These are phyloP conservation scores for Phyllostomus hastatus DNA, from an alignment of 2,113 vertebrate species.

Conservation along the genomic window DNA sequence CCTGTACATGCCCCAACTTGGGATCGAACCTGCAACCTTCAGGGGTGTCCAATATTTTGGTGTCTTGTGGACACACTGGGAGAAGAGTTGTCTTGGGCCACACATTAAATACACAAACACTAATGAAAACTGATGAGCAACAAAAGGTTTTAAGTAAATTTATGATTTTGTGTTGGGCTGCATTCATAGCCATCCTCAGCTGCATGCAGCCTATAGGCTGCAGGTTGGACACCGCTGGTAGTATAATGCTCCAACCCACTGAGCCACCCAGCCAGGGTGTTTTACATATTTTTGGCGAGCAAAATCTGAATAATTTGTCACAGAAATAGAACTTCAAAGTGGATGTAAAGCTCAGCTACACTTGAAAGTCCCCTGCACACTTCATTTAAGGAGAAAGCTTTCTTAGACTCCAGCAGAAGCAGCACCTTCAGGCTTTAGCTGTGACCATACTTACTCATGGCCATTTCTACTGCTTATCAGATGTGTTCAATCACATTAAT, in stretches of 20 bases:
- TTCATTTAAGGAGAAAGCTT: background rate
- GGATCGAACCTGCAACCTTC: background rate
- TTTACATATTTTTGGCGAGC: background rate
- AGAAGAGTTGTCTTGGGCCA: too few relatives aligned
- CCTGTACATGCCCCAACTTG: too few relatives aligned
- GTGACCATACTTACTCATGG: background rate
- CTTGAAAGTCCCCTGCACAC: background rate
- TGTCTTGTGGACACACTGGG: too few relatives aligned
- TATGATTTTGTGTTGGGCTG: too few relatives aligned
- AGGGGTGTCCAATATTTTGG: too few relatives aligned
- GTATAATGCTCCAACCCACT: too few relatives aligned
- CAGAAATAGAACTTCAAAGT: background rate
- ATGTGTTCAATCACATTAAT: background rate
- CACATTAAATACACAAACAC: too few relatives aligned
- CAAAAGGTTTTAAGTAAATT: too few relatives aligned
- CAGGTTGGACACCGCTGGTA: too few relatives aligned
- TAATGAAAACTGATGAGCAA: too few relatives aligned
- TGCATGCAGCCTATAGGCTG: too few relatives aligned
- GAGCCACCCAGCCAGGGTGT: background rate
- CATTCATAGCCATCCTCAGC: too few relatives aligned
- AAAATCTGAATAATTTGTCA: background rate
- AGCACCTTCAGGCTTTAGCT: background rate
- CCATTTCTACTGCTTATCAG: slow-evolving; percentile 27
- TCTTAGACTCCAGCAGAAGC: background rate
- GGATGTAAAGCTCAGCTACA: background rate